Evolutionary conservation across 2,888 invertebrate species (phyloP), one percentile per base, ranked within the genome.

Genomic region (Beris chalybata): DNA sequence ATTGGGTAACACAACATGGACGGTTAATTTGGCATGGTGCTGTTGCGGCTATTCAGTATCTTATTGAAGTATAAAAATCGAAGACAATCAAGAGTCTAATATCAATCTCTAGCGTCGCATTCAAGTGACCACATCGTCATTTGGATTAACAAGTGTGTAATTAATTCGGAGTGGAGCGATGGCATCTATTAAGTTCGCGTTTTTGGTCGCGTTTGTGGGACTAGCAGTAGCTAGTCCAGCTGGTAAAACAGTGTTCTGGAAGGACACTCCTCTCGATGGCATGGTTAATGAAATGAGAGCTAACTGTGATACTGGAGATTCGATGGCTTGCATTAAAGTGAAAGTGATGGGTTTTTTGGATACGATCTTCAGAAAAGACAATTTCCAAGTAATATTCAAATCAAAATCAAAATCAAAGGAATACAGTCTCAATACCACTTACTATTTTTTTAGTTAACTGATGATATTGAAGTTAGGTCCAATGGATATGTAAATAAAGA

Each of bases 251-350:
- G 86, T 84, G 58, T 87, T 87, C 79, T 89, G 88, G 88, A 88
- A 88, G 74, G 87, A 86, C 69, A 87, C 88, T 13, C 85, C 87
- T 72, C 85, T 91, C 84, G 89, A 90, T 74, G 83, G 85, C 64
- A 84, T 89, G 82, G 87, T 92, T 56, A 89, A 89, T 75, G 90
- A 90, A 80, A 90, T 91, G 84, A 86, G 88, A 76, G 84, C 84
- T 65, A 87, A 89, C 76, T 93, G 92, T 79, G 84, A 86, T 48
- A 87, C 87, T 73, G 89, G 89, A 73, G 91, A 92, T 78, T 88
- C 90, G 22, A 85, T 91, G 66, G 88, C 91, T 71, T 93, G 93
- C 82, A 87, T 92, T 81, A 92, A 92, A 80, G 90, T 87, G 83
- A 91, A 90, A 78, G 89, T 91, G 70, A 87, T 92, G 83, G 87